Percentiles rank a stretch among this genome's conserved stretches.
These are phyloP conservation scores for Callyntrura sp. DNA, from an alignment of 2,888 invertebrate species.

Conservation along the genomic window DNA sequence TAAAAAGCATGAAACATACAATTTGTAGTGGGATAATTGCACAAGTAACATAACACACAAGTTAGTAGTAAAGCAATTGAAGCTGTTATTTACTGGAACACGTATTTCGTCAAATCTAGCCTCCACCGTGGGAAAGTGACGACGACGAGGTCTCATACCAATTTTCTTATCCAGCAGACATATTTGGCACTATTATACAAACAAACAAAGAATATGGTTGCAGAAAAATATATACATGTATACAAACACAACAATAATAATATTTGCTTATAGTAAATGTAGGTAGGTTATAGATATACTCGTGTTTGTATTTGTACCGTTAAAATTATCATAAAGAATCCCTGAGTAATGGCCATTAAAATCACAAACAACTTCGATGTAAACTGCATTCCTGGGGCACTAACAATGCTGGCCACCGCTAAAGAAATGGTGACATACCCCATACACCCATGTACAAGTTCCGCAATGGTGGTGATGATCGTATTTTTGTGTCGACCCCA, in stretches of 20 bases:
- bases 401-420: constrained; percentile 58
- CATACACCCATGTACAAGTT: constrained; percentile 57
- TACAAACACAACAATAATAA: not conserved
- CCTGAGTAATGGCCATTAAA: constrained; percentile 71
- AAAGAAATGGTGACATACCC: constrained; percentile 61
- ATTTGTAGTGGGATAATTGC: too few species aligned
- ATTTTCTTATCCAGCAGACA: constrained; percentile 64
- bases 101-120: constrained; percentile 68
- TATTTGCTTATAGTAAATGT: not conserved
- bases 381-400: constrained; percentile 50
- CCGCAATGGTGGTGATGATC: constrained; percentile 51
- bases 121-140: constrained; percentile 71
- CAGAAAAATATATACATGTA: too few species aligned
- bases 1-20: not conserved
- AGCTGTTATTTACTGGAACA: constrained; percentile 50
- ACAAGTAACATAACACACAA: too few species aligned
- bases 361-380: constrained; percentile 63
- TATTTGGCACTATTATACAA: constrained; percentile 61
- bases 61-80: not conserved
- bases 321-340: constrained; percentile 73
- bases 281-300: not conserved
- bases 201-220: not conserved
- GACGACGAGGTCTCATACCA: constrained; percentile 61
- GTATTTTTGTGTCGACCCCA: constrained; percentile 71
- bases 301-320: constrained; percentile 59